These are phyloP conservation scores for Yponomeuta cagnagella DNA, from an alignment of 2,888 invertebrate genomes.

Conservation along the genomic window DNA sequence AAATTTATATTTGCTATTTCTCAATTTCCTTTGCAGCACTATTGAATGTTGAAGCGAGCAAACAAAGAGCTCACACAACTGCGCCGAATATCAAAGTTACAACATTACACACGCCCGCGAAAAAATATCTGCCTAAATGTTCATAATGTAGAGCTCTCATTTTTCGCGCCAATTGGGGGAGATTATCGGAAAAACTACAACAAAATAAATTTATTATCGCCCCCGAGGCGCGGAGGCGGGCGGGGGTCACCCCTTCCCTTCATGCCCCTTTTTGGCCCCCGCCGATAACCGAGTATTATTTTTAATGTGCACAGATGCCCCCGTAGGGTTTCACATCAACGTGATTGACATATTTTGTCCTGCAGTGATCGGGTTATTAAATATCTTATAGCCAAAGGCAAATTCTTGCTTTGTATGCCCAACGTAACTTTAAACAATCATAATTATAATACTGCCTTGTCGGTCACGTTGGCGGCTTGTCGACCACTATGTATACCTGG, in stretches of 20 bases:
- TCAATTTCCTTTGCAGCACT: neutral
- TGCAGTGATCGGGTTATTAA: neutral
- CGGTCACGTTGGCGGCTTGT: no score
- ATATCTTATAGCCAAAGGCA: neutral
- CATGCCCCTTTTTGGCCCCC: constrained; percentile 17
- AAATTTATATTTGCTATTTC: neutral
- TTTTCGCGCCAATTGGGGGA: constrained; percentile 67
- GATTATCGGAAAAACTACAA: constrained; percentile 72
- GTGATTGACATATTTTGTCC: constrained; percentile 1
- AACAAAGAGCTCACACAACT: neutral
- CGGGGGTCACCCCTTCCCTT: constrained; percentile 22
- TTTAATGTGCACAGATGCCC: constrained; percentile 40
- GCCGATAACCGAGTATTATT: constrained; percentile 43
- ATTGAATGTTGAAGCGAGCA: neutral
- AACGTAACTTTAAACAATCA: neutral
- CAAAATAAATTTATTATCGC: constrained; percentile 70
- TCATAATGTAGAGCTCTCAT: constrained; percentile 61
- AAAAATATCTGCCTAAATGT: neutral
- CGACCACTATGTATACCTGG: no score
- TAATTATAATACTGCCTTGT: neutral
- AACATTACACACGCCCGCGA: neutral
- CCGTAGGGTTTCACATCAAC: neutral
- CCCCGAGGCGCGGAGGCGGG: constrained; percentile 26
- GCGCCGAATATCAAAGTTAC: neutral
- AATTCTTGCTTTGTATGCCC: neutral